Evolutionary conservation across 2,797 vertebrate species (phyloP).

Genomic region (Threskiornis aethiopicus): DNA sequence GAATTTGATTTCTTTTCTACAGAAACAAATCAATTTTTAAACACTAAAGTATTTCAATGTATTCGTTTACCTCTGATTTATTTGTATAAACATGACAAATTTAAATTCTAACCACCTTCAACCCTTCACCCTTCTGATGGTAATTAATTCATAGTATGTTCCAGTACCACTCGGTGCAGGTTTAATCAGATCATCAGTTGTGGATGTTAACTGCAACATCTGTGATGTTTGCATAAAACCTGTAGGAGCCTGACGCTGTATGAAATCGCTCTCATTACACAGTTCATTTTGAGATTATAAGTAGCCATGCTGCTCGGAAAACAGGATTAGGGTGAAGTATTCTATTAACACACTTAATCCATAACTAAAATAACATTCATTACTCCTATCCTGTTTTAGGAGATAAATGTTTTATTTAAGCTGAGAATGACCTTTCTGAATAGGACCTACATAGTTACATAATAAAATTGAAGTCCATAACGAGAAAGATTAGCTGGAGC

Average conservation of each 20-base stretch:
- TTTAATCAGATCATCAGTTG: background rate
- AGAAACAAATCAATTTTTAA: background rate
- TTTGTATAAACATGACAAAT: background rate
- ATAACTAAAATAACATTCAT: constrained; percentile 5
- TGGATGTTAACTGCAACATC: background rate
- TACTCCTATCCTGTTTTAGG: background rate
- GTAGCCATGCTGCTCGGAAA: background rate
- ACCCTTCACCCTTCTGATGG: background rate
- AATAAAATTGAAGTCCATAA: background rate
- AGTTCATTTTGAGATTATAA: background rate
- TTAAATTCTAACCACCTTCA: background rate
- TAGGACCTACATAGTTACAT: background rate
- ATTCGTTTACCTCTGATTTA: background rate
- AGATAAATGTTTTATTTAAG: background rate
- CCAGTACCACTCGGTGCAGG: background rate
- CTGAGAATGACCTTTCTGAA: background rate
- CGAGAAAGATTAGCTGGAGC: background rate
- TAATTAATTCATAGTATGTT: constrained; percentile 15
- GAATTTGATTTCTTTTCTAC: background rate
- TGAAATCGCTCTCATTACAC: background rate
- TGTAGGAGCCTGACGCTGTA: background rate
- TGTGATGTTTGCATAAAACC: background rate
- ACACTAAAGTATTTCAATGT: background rate
- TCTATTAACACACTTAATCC: background rate
- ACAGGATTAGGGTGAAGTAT: constrained; percentile 17